Base-by-base conservation (phyloP, 2,113 vertebrate species). In the Myotis davidii region DNA sequence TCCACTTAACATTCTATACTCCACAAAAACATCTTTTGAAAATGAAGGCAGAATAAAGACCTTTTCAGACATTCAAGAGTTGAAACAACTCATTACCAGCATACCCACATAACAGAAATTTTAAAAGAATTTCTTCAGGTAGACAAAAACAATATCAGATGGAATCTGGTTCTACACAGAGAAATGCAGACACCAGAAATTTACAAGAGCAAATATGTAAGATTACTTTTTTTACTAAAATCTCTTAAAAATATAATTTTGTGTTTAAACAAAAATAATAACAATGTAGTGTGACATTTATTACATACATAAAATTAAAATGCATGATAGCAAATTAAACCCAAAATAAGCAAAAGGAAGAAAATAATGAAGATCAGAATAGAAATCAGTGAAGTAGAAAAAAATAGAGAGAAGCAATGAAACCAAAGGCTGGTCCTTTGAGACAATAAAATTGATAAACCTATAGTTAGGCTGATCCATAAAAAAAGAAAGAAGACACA, bases 241-340 rank as follows among this genome's bases (percentile, higher is more conserved):
- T 78, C 11, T 50, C 39, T 85, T 91, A 32, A 45, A 87, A 84
- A 84, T 6, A 65, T n/a, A 14, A 65, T 87, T 86, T 87, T 39
- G 37, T 69, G 0, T 52, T 79, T 50, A 72, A 79, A 48, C 1
- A 88, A 89, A 85, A 83, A 56, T 67, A 56, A 69, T 54, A 94
- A 79, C 25, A 20, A 76, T 48, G 20, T 32, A 78, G n/a, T 87
- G 8, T 83, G 13, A 50, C 78, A 0, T 48, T 94, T 84, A 74
- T 85, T 79, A 13, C 23, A 42, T 65, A 37, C n/a, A 50, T 86
- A 61, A 78, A 91, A 70, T 83, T 50, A 86, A 93, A 90, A 74
- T 39, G 2, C 50, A 54, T 88, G 39, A 74, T 1, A 54, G 13
- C 20, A 91, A 85, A 56, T 72, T 85, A 52, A 82, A 87, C 21